Evolutionary conservation across 2,888 invertebrate species (phyloP).

Genomic region (Archaeoteleia sp.): DNA sequence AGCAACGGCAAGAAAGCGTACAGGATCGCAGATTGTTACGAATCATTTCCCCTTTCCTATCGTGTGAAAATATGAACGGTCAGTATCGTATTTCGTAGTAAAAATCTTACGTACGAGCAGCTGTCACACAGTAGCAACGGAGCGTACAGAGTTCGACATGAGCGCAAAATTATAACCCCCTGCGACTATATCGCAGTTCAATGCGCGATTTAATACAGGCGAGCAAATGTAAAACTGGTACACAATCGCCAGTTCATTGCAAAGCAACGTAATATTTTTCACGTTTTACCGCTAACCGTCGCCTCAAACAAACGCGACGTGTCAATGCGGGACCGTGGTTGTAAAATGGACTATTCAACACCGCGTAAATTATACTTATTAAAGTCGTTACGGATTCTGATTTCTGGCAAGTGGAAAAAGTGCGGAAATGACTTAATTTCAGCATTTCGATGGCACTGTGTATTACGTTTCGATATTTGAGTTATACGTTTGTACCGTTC

Average conservation of each 20-base stretch:
- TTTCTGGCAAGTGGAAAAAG: conserved; percentile 28
- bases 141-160: conserved; percentile 40
- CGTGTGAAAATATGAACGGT: conserved; percentile 49
- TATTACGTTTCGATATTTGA: not conserved
- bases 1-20: conserved; percentile 32
- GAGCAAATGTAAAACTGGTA: conserved; percentile 43
- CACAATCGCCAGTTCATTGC: conserved; percentile 45
- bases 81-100: conserved; percentile 41
- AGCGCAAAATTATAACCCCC: conserved; percentile 52
- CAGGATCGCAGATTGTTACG: conserved; percentile 24
- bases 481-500: conserved; percentile 15
- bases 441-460: conserved; percentile 16
- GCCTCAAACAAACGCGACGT: conserved; percentile 38
- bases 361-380: conserved; percentile 45
- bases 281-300: conserved; percentile 47
- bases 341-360: conserved; percentile 34
- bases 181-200: conserved; percentile 40
- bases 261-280: conserved; percentile 41
- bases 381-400: conserved; percentile 1
- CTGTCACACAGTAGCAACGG: conserved; percentile 37
- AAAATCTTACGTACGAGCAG: conserved; percentile 45
- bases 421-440: conserved; percentile 42
- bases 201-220: conserved; percentile 45
- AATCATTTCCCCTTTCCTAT: conserved; percentile 38
- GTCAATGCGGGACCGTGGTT: conserved; percentile 11